Evolutionary conservation across 2,113 vertebrate species (phyloP), one percentile per base, ranked within the genome.

Genomic region (Ochotona princeps): DNA sequence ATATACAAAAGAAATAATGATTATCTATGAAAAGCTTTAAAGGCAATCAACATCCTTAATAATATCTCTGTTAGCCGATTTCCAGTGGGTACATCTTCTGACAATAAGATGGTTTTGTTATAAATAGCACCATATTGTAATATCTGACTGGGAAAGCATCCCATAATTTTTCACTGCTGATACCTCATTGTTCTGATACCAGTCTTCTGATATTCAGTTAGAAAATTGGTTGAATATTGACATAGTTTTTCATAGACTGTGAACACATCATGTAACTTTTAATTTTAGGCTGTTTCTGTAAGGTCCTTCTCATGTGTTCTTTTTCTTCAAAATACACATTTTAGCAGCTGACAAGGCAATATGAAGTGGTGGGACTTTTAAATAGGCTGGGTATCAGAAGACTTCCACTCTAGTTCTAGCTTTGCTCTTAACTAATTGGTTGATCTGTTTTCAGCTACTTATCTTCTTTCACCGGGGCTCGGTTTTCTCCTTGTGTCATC

Each of bases 401-500:
- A 38, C 51, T 61, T 81, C 28, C 92, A 94, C 28, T 91, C 79
- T 88, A 65, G 18, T 88, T 65, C 20, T 17, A 86, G 26, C 32
- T 79, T 92, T 79, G 54, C 63, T 89, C 9, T 79, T 87, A 84
- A 70, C 35, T 44, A 87, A 26, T 78, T 93, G 5, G 86, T 60
- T 76, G 28, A 81, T 25, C 76, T 81, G 38, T 54, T 35, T 1
- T 32, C 21, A 86, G 72, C 75, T 25, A 35, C 13, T 75, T 81
- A 63, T 23, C n/a, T 76, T 83, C 54, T 12, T 44, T 57, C 51
- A 85, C 23, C 85, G 30, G 49, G 32, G 54, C 92, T 96, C 75
- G 79, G 85, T 95, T 93, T 57, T 97, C 80, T 89, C 65, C 28
- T 60, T 61, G 80, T 70, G 30, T 83, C 72, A 89, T 81, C 81